Base-by-base conservation (phyloP, 2,113 vertebrate genomes). In the Sceloporus undulatus region DNA sequence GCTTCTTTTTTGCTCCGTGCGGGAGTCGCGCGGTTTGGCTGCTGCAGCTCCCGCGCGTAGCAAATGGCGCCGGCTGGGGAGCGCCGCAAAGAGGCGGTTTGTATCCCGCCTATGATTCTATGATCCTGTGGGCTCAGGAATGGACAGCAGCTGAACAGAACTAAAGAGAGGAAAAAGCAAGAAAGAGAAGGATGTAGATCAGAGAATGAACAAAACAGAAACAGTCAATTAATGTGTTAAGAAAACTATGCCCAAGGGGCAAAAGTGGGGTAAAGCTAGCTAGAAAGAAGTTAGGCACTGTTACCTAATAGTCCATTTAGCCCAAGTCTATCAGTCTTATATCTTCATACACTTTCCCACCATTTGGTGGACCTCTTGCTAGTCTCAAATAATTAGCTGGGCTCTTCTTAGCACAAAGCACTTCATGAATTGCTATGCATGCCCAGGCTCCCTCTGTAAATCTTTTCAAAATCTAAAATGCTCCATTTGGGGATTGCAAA, bases 381-480 rank as follows among this genome's bases (percentile, higher is more conserved):
- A 38, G 73, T 21, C 73, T 85, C 84, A 77, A 75, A 77, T 29
- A 85, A 42, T 65, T 77, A 66, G 54, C 38, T 62, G 59, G 59
- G 18, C 34, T 66, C 14, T 66, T 68, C 40, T 21, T 25, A 66
- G 40, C 38, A 85, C 84, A 85, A 85, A 77, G 62, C 62, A n/a
- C 23, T 78, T 78, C 54, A 66, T 78, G 74, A 78, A 66, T 85
- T 85, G 74, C 56, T 85, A 78, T 78, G 59, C 74, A 78, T 78
- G 38, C 48, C 84, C 84, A 85, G 71, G 74, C 84, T 85, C 2
- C 62, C 27, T 18, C 29, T 78, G 40, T 40, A 48, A 85, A 77
- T 85, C 84, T 77, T 85, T 85, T 85, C 73, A 77, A 29, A 74
- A 62, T 62, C n/a, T 62, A 62, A 75, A 85, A 85, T 75, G 54